Base-by-base conservation (phyloP, 2,797 vertebrate genomes). In the Rachycentron canadum region DNA sequence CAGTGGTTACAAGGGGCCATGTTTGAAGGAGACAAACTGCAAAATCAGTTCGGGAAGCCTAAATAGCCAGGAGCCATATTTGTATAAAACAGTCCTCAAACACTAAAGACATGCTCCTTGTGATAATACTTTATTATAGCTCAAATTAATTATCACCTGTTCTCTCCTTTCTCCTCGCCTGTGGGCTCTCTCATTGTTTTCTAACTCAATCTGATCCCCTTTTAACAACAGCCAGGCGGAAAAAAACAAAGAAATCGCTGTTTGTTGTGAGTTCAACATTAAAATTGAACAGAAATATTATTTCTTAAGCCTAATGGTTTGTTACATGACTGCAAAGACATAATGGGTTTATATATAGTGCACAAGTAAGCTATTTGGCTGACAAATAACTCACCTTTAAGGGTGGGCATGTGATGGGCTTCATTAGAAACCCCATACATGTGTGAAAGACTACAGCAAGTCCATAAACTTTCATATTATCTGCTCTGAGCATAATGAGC, bases 101-200 rank as follows among this genome's bases (percentile, higher is more conserved):
- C 68, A 73, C 87, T 86, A 85, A 90, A 87, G 58, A 71, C 69
- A 83, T 66, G 64, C 43, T 80, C 66, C 36, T 36, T 83, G 72
- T 79, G 79, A 88, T 83, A 68, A 75, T 82, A 69, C 63, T 74
- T 60, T 72, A 69, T 87, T 66, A 68, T 69, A 72, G 32, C 49
- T 32, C 41, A 53, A 56, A 84, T 78, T 69, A 85, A 90, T 88
- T 67, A 73, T 86, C 55, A 85, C 79, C 77, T 84, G 87, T 53
- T 81, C 38, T 58, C 53, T 73, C 26, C 34, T 50, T 72, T 76
- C 61, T 73, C 53, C 36, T 73, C 69, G 75, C 88, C 90, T 82
- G 62, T 3, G 21, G 86, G 81, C 87, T 79, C 58, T 40, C 56
- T 82, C 57, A 76, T 80, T 82, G 68, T 78, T 72, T n/a, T 75